phyloP scores from a whole-genome alignment of 2,797 vertebrate genomes.

The Periparus ater region DNA sequence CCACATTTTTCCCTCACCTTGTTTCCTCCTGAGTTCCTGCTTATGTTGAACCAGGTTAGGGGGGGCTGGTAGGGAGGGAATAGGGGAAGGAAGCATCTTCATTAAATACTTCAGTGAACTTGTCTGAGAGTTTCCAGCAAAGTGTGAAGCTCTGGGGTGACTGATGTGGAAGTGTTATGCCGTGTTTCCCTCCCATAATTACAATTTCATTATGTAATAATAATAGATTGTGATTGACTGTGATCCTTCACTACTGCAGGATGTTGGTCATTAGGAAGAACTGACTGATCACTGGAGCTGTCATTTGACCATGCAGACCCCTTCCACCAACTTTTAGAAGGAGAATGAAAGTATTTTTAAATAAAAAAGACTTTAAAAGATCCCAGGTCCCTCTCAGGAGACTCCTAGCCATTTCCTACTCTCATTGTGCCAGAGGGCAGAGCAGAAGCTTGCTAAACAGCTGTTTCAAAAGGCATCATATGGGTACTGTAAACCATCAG shows the following conservation, averaged over 20 bases:
- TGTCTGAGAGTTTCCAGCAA: background rate
- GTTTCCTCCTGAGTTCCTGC: background rate
- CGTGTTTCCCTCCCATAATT: background rate
- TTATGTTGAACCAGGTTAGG: background rate
- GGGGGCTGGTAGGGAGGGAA: background rate
- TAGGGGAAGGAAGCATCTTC: background rate
- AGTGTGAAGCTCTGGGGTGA: background rate
- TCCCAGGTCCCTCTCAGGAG: background rate
- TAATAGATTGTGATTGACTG: conserved; percentile 18
- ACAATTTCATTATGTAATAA: conserved; percentile 11
- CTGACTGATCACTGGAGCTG: conserved; percentile 10
- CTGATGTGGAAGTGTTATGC: background rate
- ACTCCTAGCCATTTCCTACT: background rate
- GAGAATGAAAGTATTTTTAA: background rate
- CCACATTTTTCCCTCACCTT: background rate
- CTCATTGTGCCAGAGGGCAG: background rate
- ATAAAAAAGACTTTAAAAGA: background rate
- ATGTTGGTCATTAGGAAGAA: background rate
- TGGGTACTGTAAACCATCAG: background rate
- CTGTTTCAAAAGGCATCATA: background rate
- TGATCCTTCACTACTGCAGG: background rate
- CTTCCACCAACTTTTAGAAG: background rate
- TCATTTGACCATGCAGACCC: background rate
- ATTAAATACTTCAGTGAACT: background rate
- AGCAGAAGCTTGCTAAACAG: background rate